phyloP scores from a whole-genome alignment of 2,113 vertebrate genomes.

The Ellobius talpinus region DNA sequence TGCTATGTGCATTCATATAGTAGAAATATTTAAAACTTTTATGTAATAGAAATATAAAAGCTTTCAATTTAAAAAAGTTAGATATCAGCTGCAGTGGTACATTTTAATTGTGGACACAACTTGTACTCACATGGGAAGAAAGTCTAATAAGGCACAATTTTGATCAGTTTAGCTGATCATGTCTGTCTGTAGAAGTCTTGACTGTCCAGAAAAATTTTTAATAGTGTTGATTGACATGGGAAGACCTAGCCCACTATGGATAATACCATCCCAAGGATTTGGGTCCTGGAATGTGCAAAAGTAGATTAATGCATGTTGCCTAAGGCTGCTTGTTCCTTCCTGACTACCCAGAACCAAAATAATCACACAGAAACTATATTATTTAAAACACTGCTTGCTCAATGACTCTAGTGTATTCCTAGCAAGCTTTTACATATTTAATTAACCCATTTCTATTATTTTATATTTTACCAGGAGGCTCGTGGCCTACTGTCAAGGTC shows the following conservation, averaged over 20 bases:
- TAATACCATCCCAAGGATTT: background rate
- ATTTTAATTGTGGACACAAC: background rate
- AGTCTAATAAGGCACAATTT: background rate
- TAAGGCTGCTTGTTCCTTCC: too few relatives aligned
- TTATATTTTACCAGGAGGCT: too few relatives aligned
- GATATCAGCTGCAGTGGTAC: background rate
- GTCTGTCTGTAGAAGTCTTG: background rate
- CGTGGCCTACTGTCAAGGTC: too few relatives aligned
- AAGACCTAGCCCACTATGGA: background rate
- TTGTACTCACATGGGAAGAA: background rate
- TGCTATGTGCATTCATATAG: background rate
- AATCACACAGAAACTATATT: too few relatives aligned
- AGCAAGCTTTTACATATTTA: too few relatives aligned
- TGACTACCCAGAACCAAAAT: too few relatives aligned
- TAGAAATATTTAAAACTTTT: conserved; percentile 1
- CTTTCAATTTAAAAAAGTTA: conserved; percentile 27
- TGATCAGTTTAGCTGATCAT: background rate
- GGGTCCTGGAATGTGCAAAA: background rate
- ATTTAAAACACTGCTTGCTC: too few relatives aligned
- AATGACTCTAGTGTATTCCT: too few relatives aligned
- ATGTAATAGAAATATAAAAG: background rate
- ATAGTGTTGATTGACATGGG: background rate
- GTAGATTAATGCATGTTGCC: too few relatives aligned
- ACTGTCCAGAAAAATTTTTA: background rate
- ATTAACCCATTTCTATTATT: too few relatives aligned